Evolutionary conservation across 2,797 vertebrate species (phyloP).

Genomic region (Danio aesculapii): DNA sequence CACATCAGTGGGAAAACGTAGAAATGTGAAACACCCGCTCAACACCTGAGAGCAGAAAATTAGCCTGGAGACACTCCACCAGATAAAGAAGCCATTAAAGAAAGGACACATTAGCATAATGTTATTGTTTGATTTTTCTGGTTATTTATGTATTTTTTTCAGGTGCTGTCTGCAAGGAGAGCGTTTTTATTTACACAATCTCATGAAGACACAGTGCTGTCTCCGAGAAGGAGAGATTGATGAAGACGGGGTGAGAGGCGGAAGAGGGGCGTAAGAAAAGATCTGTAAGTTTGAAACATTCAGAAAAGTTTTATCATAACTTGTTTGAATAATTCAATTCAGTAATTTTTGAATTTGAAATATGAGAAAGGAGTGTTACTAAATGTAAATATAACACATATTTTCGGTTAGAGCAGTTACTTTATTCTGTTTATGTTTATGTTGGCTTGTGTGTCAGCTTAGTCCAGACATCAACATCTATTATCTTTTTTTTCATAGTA

Average conservation of each 20-base stretch:
- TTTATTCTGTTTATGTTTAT: no score
- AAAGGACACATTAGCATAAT: slow-evolving; percentile 51
- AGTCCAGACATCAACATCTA: no score
- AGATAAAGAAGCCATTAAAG: slow-evolving; percentile 44
- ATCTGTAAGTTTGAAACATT: slow-evolving; percentile 15
- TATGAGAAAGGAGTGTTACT: neutral
- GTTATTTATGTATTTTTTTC: slow-evolving; percentile 28
- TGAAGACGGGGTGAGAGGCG: slow-evolving; percentile 5
- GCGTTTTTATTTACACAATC: neutral
- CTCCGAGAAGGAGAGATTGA: slow-evolving; percentile 8
- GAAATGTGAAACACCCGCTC: slow-evolving; percentile 40
- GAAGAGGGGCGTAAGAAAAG: neutral
- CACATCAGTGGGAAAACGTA: slow-evolving; percentile 32
- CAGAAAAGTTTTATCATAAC: neutral
- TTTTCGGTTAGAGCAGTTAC: neutral
- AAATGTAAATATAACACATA: neutral
- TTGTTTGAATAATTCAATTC: no score
- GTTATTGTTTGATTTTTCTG: slow-evolving; percentile 25
- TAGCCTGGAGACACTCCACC: slow-evolving; percentile 32
- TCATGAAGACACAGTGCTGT: neutral
- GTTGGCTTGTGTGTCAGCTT: no score
- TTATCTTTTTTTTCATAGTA: no score
- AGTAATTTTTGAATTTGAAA: no score
- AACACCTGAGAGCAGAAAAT: slow-evolving; percentile 52
- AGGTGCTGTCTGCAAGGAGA: neutral